A percentile compares a stretch with the other conserved stretches of the same genome.
phyloP scores from a whole-genome alignment of 2,888 invertebrate species.

The Galerucella calmariensis region DNA sequence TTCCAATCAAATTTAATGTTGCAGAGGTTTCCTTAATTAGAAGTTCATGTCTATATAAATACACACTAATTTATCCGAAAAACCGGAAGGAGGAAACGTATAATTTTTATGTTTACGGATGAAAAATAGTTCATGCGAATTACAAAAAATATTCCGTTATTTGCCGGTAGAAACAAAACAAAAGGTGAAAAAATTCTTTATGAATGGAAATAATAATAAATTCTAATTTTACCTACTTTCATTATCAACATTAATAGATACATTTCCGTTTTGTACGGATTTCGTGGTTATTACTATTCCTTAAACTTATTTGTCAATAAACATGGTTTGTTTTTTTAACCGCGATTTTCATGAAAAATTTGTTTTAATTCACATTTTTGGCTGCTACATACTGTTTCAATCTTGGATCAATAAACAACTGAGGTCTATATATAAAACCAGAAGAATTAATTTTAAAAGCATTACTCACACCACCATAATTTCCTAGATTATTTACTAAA shows the following conservation, averaged over 20 bases:
- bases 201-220: not conserved
- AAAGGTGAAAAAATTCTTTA: conserved; percentile 15
- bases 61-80: conserved; percentile 10
- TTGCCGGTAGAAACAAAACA: conserved; percentile 19
- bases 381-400: no score
- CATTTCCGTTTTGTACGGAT: not conserved
- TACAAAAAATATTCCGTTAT: conserved; percentile 21
- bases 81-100: conserved; percentile 13
- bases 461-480: no score
- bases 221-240: conserved; percentile 8
- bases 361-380: no score
- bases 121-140: conserved; percentile 18
- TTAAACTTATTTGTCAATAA: no score
- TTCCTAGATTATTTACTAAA: no score
- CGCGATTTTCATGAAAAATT: no score
- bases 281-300: not conserved
- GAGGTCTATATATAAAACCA: no score
- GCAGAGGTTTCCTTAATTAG: not conserved
- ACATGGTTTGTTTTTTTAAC: no score
- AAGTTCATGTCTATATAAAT: not conserved
- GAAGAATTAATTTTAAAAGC: no score
- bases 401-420: no score
- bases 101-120: conserved; percentile 13
- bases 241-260: not conserved
- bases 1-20: not conserved